These are phyloP conservation scores for Aethes cnicana DNA, from an alignment of 2,888 invertebrate genomes.

Conservation along the genomic window DNA sequence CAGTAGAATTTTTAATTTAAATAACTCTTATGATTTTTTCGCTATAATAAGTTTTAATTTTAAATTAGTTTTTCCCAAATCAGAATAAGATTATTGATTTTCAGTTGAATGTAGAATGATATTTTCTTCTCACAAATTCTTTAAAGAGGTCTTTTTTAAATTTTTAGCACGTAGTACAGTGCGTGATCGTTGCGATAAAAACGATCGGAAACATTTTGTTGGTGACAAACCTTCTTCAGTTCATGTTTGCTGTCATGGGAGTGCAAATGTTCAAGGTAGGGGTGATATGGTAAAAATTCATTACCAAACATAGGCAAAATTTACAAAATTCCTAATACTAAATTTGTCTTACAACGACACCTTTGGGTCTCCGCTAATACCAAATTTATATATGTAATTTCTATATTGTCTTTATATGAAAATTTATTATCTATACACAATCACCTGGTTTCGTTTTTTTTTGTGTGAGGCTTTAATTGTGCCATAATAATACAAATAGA, in stretches of 20 bases:
- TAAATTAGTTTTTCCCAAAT: too few species aligned
- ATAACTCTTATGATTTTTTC: too few species aligned
- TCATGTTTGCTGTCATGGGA: conserved; percentile 99
- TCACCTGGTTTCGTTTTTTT: conserved; percentile 63
- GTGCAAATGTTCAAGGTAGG: conserved; percentile 99
- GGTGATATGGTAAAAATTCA: conserved; percentile 42
- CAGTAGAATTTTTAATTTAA: conserved; percentile 57
- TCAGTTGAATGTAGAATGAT: neutral
- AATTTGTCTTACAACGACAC: conserved; percentile 56
- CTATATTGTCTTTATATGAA: conserved; percentile 33
- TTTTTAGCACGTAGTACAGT: conserved; percentile 98
- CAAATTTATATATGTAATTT: conserved; percentile 35
- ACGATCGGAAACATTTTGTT: conserved; percentile 99
- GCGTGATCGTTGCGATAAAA: conserved; percentile 99
- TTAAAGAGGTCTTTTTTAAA: conserved; percentile 11
- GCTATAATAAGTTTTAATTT: too few species aligned
- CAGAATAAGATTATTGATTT: too few species aligned
- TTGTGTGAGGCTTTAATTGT: conserved; percentile 63
- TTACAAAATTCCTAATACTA: neutral
- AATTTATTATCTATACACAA: conserved; percentile 36
- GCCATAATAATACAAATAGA: conserved; percentile 41
- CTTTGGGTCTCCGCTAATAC: conserved; percentile 68
- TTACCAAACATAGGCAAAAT: conserved; percentile 33
- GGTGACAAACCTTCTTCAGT: conserved; percentile 99
- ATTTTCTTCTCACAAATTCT: neutral